A percentile compares a stretch with the other conserved stretches of the same genome.
phyloP scores from a whole-genome alignment of 2,797 vertebrate species.

The Morelia viridis region DNA sequence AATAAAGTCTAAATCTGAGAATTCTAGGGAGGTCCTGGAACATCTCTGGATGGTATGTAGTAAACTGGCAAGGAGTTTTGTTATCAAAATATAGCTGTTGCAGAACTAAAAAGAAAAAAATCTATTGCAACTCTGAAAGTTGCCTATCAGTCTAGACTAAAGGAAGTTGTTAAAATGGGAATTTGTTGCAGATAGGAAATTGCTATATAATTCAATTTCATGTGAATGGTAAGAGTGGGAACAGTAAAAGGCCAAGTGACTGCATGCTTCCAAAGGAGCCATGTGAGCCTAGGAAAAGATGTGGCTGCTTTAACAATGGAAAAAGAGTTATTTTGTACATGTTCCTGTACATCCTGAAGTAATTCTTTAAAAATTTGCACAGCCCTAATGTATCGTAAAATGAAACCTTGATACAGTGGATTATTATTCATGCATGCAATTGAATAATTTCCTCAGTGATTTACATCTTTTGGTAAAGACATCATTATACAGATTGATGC shows the following conservation, averaged over 20 bases:
- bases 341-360: background rate
- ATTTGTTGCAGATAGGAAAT: conserved; percentile 53
- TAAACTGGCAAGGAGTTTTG: background rate
- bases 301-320: background rate
- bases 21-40: background rate
- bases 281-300: background rate
- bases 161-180: conserved; percentile 49
- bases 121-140: background rate
- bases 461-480: background rate
- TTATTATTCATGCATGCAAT: background rate
- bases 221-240: background rate
- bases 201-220: conserved; percentile 61
- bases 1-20: background rate
- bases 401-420: background rate
- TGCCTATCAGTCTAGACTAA: background rate
- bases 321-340: background rate
- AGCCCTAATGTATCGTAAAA: background rate
- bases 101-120: background rate
- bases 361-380: background rate
- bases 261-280: background rate
- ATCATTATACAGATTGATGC: background rate
- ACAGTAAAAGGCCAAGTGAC: background rate
- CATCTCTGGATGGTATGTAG: background rate
- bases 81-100: background rate
- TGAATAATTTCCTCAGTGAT: background rate